Percentiles rank a stretch among this genome's conserved stretches.
Conservation (phyloP, 2,888 invertebrate species). For the Hirtodrosophila trivittata region DNA sequence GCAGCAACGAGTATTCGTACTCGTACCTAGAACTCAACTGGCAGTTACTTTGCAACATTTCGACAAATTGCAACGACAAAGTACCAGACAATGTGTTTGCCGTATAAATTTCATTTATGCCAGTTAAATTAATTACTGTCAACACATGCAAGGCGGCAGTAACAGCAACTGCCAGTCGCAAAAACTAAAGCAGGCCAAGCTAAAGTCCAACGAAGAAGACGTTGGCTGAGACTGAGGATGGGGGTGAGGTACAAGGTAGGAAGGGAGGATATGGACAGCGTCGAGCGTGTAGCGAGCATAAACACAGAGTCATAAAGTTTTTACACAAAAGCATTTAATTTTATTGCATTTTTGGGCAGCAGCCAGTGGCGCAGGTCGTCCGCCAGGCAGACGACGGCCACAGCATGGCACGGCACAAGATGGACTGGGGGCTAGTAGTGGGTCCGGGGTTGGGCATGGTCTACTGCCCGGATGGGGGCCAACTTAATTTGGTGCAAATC, state of each 20-base stretch:
- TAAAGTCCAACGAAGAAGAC: constrained; percentile 54
- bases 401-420: constrained; percentile 12
- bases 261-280: constrained; percentile 18
- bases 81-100: constrained; percentile 67
- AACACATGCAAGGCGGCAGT: constrained; percentile 63
- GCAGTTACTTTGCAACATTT: constrained; percentile 40
- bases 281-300: constrained; percentile 70
- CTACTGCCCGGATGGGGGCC: constrained; percentile 54
- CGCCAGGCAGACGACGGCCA: constrained; percentile 6
- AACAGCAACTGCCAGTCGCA: constrained; percentile 37
- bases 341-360: constrained; percentile 78
- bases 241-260: not conserved
- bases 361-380: constrained; percentile 40
- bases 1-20: not conserved
- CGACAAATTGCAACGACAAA: constrained; percentile 50
- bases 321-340: constrained; percentile 79
- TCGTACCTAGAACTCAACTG: constrained; percentile 7
- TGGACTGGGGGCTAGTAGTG: not conserved
- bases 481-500: constrained; percentile 77
- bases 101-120: constrained; percentile 73
- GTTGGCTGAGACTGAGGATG: not conserved
- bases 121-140: constrained; percentile 78
- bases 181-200: constrained; percentile 75
- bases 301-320: constrained; percentile 79
- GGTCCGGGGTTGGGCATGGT: constrained; percentile 44